Conservation (phyloP, 2,113 vertebrate species). For the Saimiri boliviensis region DNA sequence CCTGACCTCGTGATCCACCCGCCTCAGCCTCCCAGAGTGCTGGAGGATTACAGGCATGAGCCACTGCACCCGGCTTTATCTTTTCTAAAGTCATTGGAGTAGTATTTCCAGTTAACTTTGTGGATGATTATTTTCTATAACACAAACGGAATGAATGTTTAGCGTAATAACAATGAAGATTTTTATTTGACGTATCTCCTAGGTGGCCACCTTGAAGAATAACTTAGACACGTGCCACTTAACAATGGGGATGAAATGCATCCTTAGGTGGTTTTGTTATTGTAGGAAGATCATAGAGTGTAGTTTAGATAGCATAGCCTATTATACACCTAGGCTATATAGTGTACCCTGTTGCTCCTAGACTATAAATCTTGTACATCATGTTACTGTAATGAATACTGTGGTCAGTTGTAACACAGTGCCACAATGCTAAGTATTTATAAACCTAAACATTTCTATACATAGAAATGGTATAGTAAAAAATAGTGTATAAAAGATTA, state of each 20-base stretch:
- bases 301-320: neutral
- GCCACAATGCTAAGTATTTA: neutral
- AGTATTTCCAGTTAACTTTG: neutral
- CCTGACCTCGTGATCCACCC: no score
- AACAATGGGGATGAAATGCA: neutral
- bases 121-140: conserved; percentile 38
- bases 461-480: neutral
- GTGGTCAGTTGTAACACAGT: no score
- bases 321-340: neutral
- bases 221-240: neutral
- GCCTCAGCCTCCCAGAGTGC: no score
- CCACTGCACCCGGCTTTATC: neutral
- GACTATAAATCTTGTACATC: neutral
- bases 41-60: no score
- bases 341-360: neutral
- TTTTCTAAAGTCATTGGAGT: neutral
- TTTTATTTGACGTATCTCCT: neutral
- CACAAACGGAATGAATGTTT: conserved; percentile 8
- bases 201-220: neutral
- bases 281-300: neutral
- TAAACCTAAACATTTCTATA: neutral
- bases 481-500: neutral
- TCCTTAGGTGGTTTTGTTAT: neutral
- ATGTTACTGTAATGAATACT: neutral
- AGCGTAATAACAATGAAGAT: neutral